Evolutionary conservation across 2,888 invertebrate genomes (phyloP), one percentile per base, ranked within the genome.

Genomic region (Parelbella ahira): DNA sequence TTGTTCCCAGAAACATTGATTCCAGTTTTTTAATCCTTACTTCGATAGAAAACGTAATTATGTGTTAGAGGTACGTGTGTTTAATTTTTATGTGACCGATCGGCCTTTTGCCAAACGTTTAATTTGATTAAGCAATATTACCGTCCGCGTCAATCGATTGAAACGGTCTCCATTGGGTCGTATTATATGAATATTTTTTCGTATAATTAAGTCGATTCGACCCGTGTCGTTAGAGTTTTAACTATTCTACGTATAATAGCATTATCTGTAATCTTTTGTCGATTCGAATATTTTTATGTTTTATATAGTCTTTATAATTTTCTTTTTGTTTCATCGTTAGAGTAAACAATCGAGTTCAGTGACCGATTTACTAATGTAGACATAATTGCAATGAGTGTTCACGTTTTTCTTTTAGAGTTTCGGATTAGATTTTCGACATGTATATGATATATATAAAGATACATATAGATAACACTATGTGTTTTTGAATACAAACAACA

Each of bases 1-100:
- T 80, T 69, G 72, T 81, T 81, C 74, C 67, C 72, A 79, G 79
- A 82, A 82, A 70, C 67, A 68, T 65, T 53, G 60, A 66, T 63
- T 66, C 60, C 54, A 63, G 63, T 65, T 75, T 78, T 78, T 73
- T 67, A 70, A 71, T 62, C 63, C 57, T 49, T 46, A 51, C 54
- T 59, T 54, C 58, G 55, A 60, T 67, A 64, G 72, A 72, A 68
- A 68, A 63, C 56, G 55, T 75, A 71, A 80, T 76, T 68, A 60
- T 64, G 65, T 60, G 65, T 66, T 65, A 56, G 47, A 58, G 59
- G 68, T 65, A 67, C 63, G 57, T 50, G 45, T 47, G 38, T 47
- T 50, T 44, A 44, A 49, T 45, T 44, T 43, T 44, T 39, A 43
- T 49, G 47, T 47, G 48, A 48, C 46, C 3, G 15, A 15, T n/a